Base-by-base conservation (phyloP, 1,140 invertebrate species). In the Penaeus indicus region DNA sequence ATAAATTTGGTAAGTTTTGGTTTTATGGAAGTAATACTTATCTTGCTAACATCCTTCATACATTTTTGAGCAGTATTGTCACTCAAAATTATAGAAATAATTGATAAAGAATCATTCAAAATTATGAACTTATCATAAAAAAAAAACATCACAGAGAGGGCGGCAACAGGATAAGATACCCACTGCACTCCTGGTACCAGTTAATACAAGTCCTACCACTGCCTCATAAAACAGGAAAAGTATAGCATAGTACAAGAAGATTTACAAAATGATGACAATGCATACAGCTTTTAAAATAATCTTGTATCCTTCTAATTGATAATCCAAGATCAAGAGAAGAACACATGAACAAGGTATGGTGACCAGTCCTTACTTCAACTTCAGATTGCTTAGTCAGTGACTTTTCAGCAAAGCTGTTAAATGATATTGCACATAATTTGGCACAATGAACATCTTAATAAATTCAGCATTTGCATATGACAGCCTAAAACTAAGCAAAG, bases 351-450 rank as follows among this genome's bases (percentile, higher is more conserved):
- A 62, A 67, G 64, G 19, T 84, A 21, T 22, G 62, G 47, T 47
- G 82, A 67, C 38, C 13, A 69, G 62, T 84, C 27, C 42, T 19
- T 64, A 84, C n/a, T 18, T 32, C 42, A 27, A 3, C 25, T 75
- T 69, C 18, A 42, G 38, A 67, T 47, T 84, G 8, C n/a, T 64
- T 67, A 38, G 38, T 42, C 38, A 42, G 69, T 67, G 82, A 84
- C 38, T 27, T 72, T 72, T 22, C 25, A n/a, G n/a, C 22, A 84
- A 84, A 64, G 64, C 63, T 67, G 82, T 32, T 67, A 67, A 25
- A 84, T 47, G 69, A 84, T 84, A 84, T 84, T 84, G 82, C 82
- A 84, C 82, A 84, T 27, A n/a, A 47, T 84, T 84, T 84, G 82
- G 82, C 82, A 84, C 82, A 84, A 62, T 47, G 63, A 84, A 64